A percentile compares a stretch with the other conserved stretches of the same genome.
phyloP scores from a whole-genome alignment of 2,797 vertebrate genomes.

The Darevskia nairensis region DNA sequence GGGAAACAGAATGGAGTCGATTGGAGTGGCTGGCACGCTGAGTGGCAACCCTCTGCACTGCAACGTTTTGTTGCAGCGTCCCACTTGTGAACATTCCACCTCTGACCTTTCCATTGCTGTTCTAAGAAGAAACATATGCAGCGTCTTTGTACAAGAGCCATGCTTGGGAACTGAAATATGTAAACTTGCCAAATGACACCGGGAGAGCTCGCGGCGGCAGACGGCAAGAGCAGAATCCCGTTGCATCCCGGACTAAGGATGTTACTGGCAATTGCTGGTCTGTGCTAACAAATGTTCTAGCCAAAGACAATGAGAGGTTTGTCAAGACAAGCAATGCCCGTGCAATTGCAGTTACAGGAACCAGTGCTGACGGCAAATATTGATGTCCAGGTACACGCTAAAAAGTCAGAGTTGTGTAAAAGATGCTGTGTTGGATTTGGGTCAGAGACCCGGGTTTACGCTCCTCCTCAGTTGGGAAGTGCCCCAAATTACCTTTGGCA shows the following conservation, averaged over 20 bases:
- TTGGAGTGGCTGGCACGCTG: too few relatives aligned
- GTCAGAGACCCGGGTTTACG: not conserved
- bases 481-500: not conserved
- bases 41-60: too few relatives aligned
- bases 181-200: not conserved
- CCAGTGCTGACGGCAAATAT: not conserved
- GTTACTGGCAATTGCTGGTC: not conserved
- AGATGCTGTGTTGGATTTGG: not conserved
- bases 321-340: not conserved
- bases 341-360: not conserved
- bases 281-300: not conserved
- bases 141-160: not conserved
- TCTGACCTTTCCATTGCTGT: not conserved
- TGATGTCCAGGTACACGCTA: not conserved
- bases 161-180: not conserved
- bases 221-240: not conserved
- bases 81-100: too few relatives aligned
- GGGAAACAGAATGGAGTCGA: too few relatives aligned
- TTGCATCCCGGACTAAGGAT: not conserved
- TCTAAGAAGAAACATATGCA: not conserved
- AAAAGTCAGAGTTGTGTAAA: not conserved
- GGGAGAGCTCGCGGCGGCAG: not conserved
- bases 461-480: not conserved
- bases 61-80: too few relatives aligned
- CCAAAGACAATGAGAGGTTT: not conserved